phyloP scores from a whole-genome alignment of 1,140 invertebrate species.

The Rhagoletis zephyria region DNA sequence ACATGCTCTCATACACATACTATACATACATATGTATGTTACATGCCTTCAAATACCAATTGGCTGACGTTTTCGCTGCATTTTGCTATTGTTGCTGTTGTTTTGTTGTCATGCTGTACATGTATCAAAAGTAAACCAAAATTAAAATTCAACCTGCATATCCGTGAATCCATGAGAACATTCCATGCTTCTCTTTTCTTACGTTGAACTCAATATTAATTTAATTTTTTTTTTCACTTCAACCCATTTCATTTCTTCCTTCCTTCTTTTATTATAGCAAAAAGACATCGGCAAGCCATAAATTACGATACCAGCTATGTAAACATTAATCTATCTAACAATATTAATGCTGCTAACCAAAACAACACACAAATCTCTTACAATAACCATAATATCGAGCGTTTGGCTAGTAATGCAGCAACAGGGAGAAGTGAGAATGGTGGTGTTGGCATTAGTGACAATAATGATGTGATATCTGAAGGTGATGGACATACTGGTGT shows the following conservation, averaged over 20 bases:
- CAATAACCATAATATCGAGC: not conserved
- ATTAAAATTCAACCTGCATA: not conserved
- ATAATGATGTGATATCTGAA: not conserved
- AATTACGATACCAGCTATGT: not conserved
- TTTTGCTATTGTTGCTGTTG: slow-evolving; percentile 20
- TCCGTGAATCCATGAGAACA: not conserved
- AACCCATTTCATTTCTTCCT: not conserved
- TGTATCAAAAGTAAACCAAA: not conserved
- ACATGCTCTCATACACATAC: too few species aligned
- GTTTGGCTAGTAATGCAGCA: not conserved
- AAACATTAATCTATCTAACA: not conserved
- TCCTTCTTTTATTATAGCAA: slow-evolving; percentile 19
- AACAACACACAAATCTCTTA: not conserved
- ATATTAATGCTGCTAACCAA: not conserved
- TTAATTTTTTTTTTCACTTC: not conserved
- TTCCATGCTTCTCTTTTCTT: not conserved
- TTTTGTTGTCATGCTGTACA: slow-evolving; percentile 13
- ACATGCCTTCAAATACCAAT: not conserved
- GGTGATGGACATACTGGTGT: not conserved
- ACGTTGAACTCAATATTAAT: not conserved
- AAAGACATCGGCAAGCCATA: not conserved
- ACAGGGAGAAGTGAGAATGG: not conserved
- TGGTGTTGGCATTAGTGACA: slow-evolving; percentile 5
- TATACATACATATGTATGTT: too few species aligned
- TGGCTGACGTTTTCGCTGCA: not conserved